Conservation (phyloP, 2,797 vertebrate genomes). For the Prionace glauca region DNA sequence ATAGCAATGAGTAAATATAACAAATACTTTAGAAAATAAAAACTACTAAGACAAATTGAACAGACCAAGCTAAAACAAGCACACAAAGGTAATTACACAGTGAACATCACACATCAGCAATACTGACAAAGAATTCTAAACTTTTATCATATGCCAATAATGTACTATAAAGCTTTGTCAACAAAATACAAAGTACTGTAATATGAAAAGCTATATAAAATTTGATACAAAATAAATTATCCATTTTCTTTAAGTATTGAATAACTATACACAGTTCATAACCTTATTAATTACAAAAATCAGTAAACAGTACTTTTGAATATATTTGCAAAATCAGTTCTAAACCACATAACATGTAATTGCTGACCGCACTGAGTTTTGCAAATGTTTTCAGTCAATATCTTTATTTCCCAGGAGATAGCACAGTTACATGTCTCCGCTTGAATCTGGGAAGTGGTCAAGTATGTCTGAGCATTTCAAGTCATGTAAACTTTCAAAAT, state of each 20-base stretch:
- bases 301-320: neutral
- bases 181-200: neutral
- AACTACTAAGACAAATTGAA: too few species aligned
- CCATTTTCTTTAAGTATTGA: neutral
- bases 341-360: neutral
- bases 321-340: neutral
- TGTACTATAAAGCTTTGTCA: neutral
- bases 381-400: conserved; percentile 24
- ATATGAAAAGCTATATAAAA: neutral
- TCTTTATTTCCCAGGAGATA: conserved; percentile 36
- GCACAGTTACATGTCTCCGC: conserved; percentile 12
- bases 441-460: conserved; percentile 26
- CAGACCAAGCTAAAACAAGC: neutral
- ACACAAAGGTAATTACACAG: neutral
- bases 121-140: neutral
- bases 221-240: neutral
- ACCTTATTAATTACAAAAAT: neutral
- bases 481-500: conserved; percentile 34
- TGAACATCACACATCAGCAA: neutral
- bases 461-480: conserved; percentile 28
- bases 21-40: conserved; percentile 4
- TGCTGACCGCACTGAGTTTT: conserved; percentile 21
- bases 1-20: neutral
- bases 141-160: neutral
- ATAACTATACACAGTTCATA: neutral